Conservation (phyloP, 2,797 vertebrate species). For the Lemur catta region DNA sequence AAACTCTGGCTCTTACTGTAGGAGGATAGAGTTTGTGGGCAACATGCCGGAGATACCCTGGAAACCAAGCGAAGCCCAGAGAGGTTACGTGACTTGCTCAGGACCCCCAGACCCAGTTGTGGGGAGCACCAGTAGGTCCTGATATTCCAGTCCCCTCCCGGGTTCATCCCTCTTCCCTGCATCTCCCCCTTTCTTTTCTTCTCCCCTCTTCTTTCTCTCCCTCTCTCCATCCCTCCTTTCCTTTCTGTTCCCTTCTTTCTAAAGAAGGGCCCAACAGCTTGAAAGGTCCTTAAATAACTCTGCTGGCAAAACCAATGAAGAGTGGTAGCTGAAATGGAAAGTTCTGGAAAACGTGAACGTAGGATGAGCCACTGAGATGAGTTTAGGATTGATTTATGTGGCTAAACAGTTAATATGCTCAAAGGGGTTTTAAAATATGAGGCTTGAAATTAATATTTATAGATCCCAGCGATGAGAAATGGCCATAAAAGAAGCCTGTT, state of each 20-base stretch:
- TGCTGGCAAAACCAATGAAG: neutral
- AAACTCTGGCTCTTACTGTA: neutral
- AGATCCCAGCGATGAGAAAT: conserved; percentile 72
- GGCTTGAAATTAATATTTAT: conserved; percentile 76
- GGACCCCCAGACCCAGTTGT: neutral
- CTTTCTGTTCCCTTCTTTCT: neutral
- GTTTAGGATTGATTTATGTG: conserved; percentile 76
- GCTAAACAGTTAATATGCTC: conserved; percentile 75
- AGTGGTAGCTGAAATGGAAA: conserved; percentile 41
- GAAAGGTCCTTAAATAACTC: conserved; percentile 20
- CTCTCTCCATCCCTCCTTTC: neutral
- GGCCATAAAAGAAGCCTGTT: conserved; percentile 52
- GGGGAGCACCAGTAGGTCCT: neutral
- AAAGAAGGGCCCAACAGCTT: neutral
- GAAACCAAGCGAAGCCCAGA: neutral
- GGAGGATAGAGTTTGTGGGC: neutral
- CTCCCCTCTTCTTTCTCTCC: too few relatives aligned
- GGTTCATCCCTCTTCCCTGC: neutral
- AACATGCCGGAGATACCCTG: neutral
- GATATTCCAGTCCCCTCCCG: neutral
- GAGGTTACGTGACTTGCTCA: neutral
- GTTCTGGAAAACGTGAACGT: conserved; percentile 60
- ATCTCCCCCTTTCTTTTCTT: neutral
- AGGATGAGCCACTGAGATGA: conserved; percentile 65
- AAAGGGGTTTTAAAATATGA: conserved; percentile 75